Evolutionary conservation across 2,888 invertebrate genomes (phyloP).

Genomic region (Perdita meconis): DNA sequence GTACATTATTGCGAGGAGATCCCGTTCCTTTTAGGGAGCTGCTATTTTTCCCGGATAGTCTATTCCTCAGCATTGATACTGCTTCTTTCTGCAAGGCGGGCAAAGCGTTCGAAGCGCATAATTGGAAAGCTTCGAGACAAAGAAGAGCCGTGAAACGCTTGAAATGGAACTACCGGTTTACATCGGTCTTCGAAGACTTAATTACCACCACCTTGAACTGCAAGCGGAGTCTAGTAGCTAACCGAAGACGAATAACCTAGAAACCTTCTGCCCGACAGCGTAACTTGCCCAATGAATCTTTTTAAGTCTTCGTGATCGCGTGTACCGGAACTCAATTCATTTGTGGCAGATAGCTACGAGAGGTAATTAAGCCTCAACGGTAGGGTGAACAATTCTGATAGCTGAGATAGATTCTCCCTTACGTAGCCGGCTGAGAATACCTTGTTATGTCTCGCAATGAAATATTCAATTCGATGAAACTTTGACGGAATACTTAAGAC

Average conservation of each 20-base stretch:
- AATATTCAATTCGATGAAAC: not conserved
- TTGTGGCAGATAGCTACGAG: not conserved
- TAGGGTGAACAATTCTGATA: no score
- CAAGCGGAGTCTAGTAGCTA: slow-evolving; percentile 26
- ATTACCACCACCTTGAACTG: slow-evolving; percentile 63
- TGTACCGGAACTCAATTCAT: slow-evolving; percentile 6
- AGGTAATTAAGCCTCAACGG: not conserved
- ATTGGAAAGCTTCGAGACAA: slow-evolving; percentile 28
- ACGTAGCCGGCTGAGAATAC: no score
- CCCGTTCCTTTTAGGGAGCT: not conserved
- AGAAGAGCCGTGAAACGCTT: slow-evolving; percentile 12
- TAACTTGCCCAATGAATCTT: slow-evolving; percentile 17
- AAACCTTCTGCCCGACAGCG: slow-evolving; percentile 42
- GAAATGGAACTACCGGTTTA: slow-evolving; percentile 50
- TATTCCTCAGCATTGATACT: not conserved
- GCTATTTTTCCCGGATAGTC: slow-evolving; percentile 25
- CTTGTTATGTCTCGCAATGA: no score
- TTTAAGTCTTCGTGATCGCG: slow-evolving; percentile 19
- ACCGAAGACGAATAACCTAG: slow-evolving; percentile 62
- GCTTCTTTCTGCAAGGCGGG: not conserved
- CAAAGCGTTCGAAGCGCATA: slow-evolving; percentile 23
- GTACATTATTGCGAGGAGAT: not conserved
- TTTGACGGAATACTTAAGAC: not conserved
- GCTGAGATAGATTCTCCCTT: no score
- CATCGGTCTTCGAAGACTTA: slow-evolving; percentile 72